Evolutionary conservation across 2,888 invertebrate species (phyloP).

Genomic region (Melinopterus prodromus): DNA sequence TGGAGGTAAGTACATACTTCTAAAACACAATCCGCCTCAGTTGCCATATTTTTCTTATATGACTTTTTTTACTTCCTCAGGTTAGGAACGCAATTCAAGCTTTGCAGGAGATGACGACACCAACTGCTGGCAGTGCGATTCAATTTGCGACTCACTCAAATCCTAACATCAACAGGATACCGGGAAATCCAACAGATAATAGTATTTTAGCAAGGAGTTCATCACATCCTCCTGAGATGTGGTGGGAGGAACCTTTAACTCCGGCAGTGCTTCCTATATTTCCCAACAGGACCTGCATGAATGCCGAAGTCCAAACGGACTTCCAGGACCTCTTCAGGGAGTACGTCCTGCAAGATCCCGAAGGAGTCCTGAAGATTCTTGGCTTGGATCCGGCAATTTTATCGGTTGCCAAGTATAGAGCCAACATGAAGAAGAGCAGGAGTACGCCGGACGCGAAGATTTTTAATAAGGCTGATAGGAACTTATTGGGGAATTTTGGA

Average conservation of each 20-base stretch:
- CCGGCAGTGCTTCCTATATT: slow-evolving; percentile 39
- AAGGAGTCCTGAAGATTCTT: slow-evolving; percentile 74
- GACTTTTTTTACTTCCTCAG: slow-evolving; percentile 57
- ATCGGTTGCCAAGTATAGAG: slow-evolving; percentile 45
- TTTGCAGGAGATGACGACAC: slow-evolving; percentile 79
- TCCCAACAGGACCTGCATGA: slow-evolving; percentile 47
- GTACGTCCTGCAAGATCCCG: slow-evolving; percentile 77
- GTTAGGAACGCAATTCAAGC: slow-evolving; percentile 86
- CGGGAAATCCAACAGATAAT: slow-evolving; percentile 49
- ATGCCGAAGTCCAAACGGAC: slow-evolving; percentile 70
- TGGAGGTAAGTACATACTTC: slow-evolving; percentile 68
- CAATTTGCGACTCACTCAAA: slow-evolving; percentile 82
- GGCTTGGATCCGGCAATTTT: slow-evolving; percentile 71
- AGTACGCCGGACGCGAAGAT: slow-evolving; percentile 39
- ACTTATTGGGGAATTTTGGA: slow-evolving; percentile 4
- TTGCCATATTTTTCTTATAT: slow-evolving; percentile 6
- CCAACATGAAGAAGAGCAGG: slow-evolving; percentile 41
- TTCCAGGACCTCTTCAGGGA: slow-evolving; percentile 68
- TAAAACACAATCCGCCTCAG: background rate
- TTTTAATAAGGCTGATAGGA: slow-evolving; percentile 7
- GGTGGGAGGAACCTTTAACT: slow-evolving; percentile 67
- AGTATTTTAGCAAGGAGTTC: slow-evolving; percentile 77
- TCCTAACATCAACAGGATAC: slow-evolving; percentile 68
- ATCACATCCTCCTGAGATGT: slow-evolving; percentile 86
- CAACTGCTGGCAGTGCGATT: slow-evolving; percentile 52